Evolutionary conservation across 2,113 vertebrate species (phyloP).

Genomic region (Crotalus viridis): DNA sequence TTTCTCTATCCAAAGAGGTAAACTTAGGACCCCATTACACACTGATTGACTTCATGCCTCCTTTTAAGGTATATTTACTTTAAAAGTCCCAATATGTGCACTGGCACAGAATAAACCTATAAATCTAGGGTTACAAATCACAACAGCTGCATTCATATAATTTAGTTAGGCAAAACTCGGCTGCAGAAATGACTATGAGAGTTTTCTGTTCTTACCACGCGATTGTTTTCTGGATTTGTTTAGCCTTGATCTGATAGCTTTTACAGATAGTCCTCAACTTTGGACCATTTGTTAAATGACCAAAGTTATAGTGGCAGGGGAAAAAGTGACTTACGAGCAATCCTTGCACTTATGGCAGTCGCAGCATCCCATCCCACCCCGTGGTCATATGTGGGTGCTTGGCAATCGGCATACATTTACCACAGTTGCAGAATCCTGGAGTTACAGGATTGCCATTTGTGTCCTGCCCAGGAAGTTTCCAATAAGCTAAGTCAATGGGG

Average conservation of each 20-base stretch:
- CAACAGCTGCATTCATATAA: neutral
- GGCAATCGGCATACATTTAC: neutral
- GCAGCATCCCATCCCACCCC: neutral
- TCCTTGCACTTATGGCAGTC: neutral
- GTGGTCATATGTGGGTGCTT: neutral
- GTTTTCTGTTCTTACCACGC: neutral
- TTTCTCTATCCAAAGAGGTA: neutral
- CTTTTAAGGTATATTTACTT: neutral
- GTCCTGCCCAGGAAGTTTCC: neutral
- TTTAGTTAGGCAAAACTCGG: neutral
- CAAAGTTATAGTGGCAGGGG: neutral
- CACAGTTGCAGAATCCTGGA: too few relatives aligned
- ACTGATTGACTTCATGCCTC: neutral
- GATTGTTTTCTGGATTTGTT: neutral
- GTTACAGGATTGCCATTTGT: too few relatives aligned
- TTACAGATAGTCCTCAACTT: neutral
- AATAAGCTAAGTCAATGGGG: neutral
- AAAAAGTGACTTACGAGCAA: neutral
- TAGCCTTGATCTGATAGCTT: neutral
- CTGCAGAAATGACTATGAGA: neutral
- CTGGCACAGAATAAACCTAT: neutral
- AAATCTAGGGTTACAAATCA: neutral
- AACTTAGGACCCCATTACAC: neutral
- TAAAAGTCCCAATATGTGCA: neutral
- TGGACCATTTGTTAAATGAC: neutral